Evolutionary conservation across 2,113 vertebrate species (phyloP), one percentile per base, ranked within the genome.

Genomic region (Channa argus): DNA sequence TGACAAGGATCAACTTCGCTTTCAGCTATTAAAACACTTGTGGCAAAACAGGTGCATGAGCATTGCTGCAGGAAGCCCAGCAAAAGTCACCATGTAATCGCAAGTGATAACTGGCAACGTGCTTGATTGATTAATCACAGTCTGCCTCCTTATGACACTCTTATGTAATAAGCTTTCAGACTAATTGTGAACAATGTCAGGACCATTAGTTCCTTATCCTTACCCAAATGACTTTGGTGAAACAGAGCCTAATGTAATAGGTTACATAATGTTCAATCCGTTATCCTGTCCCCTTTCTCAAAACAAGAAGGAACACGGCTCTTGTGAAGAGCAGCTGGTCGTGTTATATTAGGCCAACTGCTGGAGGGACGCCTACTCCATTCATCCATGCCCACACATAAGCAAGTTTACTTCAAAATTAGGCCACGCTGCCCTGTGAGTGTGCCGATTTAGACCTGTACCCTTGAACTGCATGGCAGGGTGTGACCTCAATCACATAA

Each of bases 321-420:
- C 84, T 86, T 82, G 77, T 86, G 73, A 84, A 88, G 85, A 89
- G 83, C 89, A 91, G 89, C 91, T 90, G 87, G 82, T 87, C 74
- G 79, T 87, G 87, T 87, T 86, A 84, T 84, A 86, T 85, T 87
- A 90, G 72, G 84, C 83, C 46, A 73, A 86, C 85, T 84, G 84
- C 81, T 86, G 83, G 83, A 90, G 86, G 82, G 83, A 87, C 73
- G 81, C 86, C 85, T 83, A 85, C 88, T 76, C 65, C 52, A 74
- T 52, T 68, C 15, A 65, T 81, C 71, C 60, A 66, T 74, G 73
- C 84, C 85, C 90, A 91, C 79, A 86, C 82, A 82, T 50, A 87
- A 78, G 84, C 83, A 82, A 76, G 77, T 64, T 78, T 44, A 82
- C 71, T 85, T 77, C 13, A 82, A 71, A 91, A 89, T 74, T 79